These are phyloP conservation scores for Spatulosminthurus flaviceps DNA, from an alignment of 2,888 invertebrate species.

Conservation along the genomic window DNA sequence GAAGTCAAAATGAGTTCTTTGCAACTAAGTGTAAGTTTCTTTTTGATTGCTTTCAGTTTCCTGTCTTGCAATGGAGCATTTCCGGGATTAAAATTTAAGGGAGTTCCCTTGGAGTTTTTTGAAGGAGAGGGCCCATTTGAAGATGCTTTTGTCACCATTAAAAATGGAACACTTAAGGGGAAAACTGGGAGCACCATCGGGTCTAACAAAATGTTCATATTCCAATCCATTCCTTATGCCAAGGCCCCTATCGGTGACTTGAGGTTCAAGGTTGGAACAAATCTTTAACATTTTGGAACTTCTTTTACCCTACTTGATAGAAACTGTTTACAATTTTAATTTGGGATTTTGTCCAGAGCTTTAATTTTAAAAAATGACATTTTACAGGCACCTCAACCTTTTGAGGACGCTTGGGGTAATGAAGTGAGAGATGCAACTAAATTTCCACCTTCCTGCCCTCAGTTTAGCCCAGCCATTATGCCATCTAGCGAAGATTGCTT, in stretches of 20 bases:
- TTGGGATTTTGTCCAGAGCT: too few species aligned
- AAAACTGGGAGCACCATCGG: conserved; percentile 10
- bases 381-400: conserved; percentile 44
- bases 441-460: conserved; percentile 46
- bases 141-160: conserved; percentile 46
- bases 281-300: too few species aligned
- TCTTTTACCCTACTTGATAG: too few species aligned
- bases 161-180: conserved; percentile 47
- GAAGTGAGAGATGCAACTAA: conserved; percentile 42
- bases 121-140: conserved; percentile 21
- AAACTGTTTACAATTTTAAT: too few species aligned
- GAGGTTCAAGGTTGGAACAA: conserved; percentile 33
- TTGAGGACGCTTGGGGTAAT: conserved; percentile 44
- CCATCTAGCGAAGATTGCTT: conserved; percentile 48
- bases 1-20: too few species aligned
- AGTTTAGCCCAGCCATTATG: conserved; percentile 29
- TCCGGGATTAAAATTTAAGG: conserved; percentile 3
- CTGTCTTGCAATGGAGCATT: background rate
- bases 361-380: background rate
- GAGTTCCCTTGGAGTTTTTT: conserved; percentile 33
- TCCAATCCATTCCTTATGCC: conserved; percentile 42
- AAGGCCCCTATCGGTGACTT: conserved; percentile 41
- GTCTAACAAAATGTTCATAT: conserved; percentile 21
- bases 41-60: background rate
- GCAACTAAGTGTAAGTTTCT: too few species aligned